phyloP scores from a whole-genome alignment of 2,113 vertebrate genomes.

The Burhinus bistriatus region DNA sequence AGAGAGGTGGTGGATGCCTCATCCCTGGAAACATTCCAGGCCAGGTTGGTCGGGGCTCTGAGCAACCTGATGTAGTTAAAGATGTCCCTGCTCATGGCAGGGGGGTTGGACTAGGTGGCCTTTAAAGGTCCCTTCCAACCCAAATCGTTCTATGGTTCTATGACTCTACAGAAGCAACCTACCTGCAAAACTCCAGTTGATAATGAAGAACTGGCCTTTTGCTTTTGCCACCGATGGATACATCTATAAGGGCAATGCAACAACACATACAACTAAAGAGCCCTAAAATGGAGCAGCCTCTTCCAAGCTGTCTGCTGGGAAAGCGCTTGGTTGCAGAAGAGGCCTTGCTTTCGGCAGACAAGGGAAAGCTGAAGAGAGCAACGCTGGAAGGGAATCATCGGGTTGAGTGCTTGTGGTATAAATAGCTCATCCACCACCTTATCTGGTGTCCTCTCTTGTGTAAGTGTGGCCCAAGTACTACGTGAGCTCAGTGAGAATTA shows the following conservation, averaged over 20 bases:
- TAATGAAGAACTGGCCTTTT: background rate
- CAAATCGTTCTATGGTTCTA: background rate
- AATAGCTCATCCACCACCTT: background rate
- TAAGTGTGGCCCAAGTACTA: background rate
- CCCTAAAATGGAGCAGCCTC: background rate
- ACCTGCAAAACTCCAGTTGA: background rate
- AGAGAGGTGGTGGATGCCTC: too few relatives aligned
- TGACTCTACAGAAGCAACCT: background rate
- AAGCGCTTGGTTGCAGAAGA: background rate
- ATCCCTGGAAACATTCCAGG: background rate
- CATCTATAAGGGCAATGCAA: background rate
- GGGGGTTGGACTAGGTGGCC: background rate
- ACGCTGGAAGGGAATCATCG: fast-evolving
- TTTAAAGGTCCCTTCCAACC: background rate
- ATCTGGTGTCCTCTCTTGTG: background rate
- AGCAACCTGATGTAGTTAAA: background rate
- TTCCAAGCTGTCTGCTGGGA: background rate
- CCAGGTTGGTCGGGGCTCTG: fast-evolving
- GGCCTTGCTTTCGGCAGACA: background rate
- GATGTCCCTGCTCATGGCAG: fast-evolving
- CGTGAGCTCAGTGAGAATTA: background rate
- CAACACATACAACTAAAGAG: background rate
- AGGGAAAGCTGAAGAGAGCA: background rate
- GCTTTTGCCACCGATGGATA: background rate
- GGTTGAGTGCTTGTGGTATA: background rate